Conservation (phyloP, 2,113 vertebrate genomes). For the Picathartes gymnocephalus region DNA sequence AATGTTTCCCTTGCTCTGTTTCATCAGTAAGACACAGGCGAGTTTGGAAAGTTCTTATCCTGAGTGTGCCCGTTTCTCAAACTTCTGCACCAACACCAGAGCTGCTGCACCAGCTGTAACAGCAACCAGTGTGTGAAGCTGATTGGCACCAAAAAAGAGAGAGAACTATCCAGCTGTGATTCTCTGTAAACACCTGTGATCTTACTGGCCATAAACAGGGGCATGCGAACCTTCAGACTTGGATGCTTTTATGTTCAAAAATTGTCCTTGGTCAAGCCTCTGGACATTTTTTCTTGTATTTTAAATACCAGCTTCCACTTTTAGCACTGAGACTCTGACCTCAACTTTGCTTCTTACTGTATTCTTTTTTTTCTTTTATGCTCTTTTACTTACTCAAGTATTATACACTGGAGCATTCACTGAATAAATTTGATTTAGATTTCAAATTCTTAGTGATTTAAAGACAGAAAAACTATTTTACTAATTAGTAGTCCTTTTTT, state of each 20-base stretch:
- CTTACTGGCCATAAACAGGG: neutral
- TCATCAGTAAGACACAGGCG: neutral
- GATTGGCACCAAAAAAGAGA: neutral
- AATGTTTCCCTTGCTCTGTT: neutral
- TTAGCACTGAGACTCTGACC: neutral
- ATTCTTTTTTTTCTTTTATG: neutral
- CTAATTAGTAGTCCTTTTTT: neutral
- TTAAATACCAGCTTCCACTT: neutral
- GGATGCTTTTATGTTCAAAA: neutral
- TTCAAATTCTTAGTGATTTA: neutral
- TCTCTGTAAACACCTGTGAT: neutral
- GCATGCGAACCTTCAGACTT: neutral
- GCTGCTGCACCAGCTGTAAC: neutral
- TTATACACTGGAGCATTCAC: neutral
- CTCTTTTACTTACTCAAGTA: neutral
- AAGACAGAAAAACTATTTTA: neutral
- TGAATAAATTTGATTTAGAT: neutral
- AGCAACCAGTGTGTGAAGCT: neutral
- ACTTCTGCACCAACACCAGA: neutral
- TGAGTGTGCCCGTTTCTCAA: neutral
- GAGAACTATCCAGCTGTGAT: neutral
- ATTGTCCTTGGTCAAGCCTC: neutral
- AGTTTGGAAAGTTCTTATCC: neutral
- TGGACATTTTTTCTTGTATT: neutral
- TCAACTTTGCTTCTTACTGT: neutral